phyloP scores from a whole-genome alignment of 2,113 vertebrate species.

The Alligator sinensis region DNA sequence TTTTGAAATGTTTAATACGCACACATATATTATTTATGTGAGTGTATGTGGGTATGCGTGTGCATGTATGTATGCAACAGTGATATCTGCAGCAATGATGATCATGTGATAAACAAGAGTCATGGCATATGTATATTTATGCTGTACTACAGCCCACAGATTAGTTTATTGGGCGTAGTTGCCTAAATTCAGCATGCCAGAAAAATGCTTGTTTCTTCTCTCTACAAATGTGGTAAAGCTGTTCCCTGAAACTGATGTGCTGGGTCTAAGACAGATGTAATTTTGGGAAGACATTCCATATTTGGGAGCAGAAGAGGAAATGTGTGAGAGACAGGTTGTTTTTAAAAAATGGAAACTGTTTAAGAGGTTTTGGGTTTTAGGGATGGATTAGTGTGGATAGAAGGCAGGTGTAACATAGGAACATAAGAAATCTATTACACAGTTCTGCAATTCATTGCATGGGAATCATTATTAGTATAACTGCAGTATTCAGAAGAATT shows the following conservation, averaged over 20 bases:
- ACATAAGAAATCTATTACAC: not conserved
- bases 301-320: slow-evolving; percentile 8
- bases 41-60: not conserved
- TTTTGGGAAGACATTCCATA: not conserved
- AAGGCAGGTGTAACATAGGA: not conserved
- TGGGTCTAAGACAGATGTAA: not conserved
- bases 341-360: not conserved
- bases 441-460: not conserved
- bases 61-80: not conserved
- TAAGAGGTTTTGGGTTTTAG: slow-evolving; percentile 9
- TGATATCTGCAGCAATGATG: not conserved
- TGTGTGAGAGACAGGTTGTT: not conserved
- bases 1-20: not conserved
- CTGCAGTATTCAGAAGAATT: not conserved
- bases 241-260: not conserved
- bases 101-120: not conserved
- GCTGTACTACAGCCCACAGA: not conserved
- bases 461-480: not conserved
- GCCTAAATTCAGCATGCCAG: not conserved
- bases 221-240: not conserved
- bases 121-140: not conserved
- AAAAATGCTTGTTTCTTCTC: not conserved
- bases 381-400: not conserved
- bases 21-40: not conserved
- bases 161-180: not conserved